Evolutionary conservation across 2,113 vertebrate genomes (phyloP).

Genomic region (Daboia siamensis): DNA sequence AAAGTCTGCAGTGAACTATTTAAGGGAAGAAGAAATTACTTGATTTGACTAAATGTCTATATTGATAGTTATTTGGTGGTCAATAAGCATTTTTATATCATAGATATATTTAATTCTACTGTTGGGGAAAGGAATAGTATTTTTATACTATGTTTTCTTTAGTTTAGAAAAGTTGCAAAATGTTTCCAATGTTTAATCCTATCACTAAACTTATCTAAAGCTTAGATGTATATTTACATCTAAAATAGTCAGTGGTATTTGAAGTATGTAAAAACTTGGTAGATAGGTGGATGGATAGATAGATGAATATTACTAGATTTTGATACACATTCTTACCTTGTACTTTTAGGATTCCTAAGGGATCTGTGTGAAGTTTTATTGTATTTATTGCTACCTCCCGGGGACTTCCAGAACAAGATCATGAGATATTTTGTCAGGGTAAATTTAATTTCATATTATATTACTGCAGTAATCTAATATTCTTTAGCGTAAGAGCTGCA

Average conservation of each 20-base stretch:
- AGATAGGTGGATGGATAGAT: background rate
- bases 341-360: slow-evolving; percentile 85
- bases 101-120: background rate
- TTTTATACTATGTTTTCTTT: background rate
- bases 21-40: too few species aligned
- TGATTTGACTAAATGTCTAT: background rate
- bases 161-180: background rate
- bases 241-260: background rate
- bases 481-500: background rate
- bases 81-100: background rate
- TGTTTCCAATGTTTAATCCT: background rate
- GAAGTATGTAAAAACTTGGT: background rate
- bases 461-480: background rate
- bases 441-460: slow-evolving; percentile 53
- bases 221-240: background rate
- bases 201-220: background rate
- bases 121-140: background rate
- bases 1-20: background rate
- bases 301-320: background rate
- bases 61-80: background rate
- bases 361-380: slow-evolving; percentile 98
- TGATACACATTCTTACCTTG: slow-evolving; percentile 29
- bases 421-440: slow-evolving; percentile 99
- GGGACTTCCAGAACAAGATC: slow-evolving; percentile 99
- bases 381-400: slow-evolving; percentile 99